Base-by-base conservation (phyloP, 2,888 invertebrate genomes). In the Stegana nigrithorax region DNA sequence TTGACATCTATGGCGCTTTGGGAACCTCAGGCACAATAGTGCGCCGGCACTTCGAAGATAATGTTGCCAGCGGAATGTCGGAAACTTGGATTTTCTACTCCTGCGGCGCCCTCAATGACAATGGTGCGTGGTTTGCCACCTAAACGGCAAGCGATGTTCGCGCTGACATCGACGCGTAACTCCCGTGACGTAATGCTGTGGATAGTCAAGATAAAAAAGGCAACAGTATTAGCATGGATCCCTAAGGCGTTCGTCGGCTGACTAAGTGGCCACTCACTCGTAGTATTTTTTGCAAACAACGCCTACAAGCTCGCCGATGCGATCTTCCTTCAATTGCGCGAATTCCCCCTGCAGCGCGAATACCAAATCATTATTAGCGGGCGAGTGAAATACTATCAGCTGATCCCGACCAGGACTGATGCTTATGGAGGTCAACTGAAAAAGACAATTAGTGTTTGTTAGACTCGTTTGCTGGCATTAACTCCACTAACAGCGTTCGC, bases 351-450 rank as follows among this genome's bases (percentile, higher is more conserved):
- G 84, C 65, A 97, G 88, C 0, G 95, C 93, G 72, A 96, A 88
- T 36, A 97, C 94, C 70, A 97, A 89, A 87, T 98, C 97, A 85
- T 97, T 96, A 61, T 94, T 93, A 14, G 91, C 90, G 56, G 92
- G 91, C 53, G 95, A 91, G 85, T 96, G 96, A 71, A 97, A 88
- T 59, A 95, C 92, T 64, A 94, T 89, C 67, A 98, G 88, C 83
- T 97, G 97, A 82, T 96, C 97, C 63, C 89, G 89, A 4, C 93
- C 93, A 27, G 95, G 92, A 79, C 93, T 94, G 26, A 97, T 90
- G 73, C 94, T 95, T 47, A 97, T 84, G 0, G 94, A 93, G 0
- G 94, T 95, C 58, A 97, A 88, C 91, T 93, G 69, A 50, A 32
- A 10, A 26, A 7, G 8, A 1, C 19, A 2, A 44, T 8, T 2